A percentile compares a stretch with the other conserved stretches of the same genome.
These are phyloP conservation scores for Ditylenchus weischeri DNA, from an alignment of 2,888 invertebrate genomes.

Conservation along the genomic window DNA sequence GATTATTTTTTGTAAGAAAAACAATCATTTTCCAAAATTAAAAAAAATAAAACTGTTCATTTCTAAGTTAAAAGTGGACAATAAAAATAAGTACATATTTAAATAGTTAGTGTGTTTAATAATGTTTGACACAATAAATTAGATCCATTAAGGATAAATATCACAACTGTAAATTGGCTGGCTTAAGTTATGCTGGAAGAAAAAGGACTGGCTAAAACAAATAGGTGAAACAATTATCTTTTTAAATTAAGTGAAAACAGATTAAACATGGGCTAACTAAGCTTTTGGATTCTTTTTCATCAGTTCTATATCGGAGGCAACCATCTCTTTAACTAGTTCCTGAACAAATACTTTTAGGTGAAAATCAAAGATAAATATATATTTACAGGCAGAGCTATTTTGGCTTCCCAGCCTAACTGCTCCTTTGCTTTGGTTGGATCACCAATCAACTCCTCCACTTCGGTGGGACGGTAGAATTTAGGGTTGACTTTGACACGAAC, in stretches of 20 bases:
- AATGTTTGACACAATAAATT: too few species aligned
- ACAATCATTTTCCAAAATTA: too few species aligned
- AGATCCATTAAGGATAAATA: too few species aligned
- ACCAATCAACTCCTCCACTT: conserved; percentile 90
- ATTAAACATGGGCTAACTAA: conserved; percentile 59
- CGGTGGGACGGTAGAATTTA: conserved; percentile 92
- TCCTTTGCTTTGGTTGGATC: conserved; percentile 85
- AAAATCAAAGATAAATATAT: not conserved
- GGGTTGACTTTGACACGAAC: conserved; percentile 83
- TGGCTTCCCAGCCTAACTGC: conserved; percentile 76
- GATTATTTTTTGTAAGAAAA: too few species aligned
- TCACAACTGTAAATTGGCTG: too few species aligned
- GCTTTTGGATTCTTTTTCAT: conserved; percentile 88
- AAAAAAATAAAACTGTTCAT: too few species aligned
- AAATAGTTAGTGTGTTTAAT: too few species aligned
- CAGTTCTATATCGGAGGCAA: conserved; percentile 80
- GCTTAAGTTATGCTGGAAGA: too few species aligned
- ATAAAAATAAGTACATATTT: too few species aligned
- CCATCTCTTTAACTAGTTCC: conserved; percentile 88
- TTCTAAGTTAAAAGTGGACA: too few species aligned
- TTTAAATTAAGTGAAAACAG: not conserved
- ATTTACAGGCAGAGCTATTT: conserved; percentile 5
- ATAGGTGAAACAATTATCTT: not conserved
- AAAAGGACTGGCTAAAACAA: too few species aligned
- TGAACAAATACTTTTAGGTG: conserved; percentile 25